Conservation (phyloP, 2,113 vertebrate species). For the Poeciliopsis retropinna region DNA sequence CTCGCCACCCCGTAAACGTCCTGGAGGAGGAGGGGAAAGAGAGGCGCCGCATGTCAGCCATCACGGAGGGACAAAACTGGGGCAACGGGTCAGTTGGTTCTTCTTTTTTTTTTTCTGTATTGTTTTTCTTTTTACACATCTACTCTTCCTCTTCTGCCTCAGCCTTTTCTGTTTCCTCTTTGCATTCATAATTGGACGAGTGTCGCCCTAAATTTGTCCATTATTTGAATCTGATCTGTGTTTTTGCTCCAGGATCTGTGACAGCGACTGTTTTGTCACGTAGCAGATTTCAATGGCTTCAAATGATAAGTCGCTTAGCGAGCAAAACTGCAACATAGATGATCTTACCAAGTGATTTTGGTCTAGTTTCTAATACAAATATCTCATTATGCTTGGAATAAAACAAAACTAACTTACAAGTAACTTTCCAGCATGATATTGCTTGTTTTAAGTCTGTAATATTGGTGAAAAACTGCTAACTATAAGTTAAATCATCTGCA, state of each 20-base stretch:
- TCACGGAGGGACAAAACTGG: neutral
- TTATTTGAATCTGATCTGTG: neutral
- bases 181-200: neutral
- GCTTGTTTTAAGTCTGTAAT: no score
- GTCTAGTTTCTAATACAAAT: no score
- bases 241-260: neutral
- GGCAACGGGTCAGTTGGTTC: neutral
- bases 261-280: neutral
- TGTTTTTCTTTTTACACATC: conserved; percentile 5
- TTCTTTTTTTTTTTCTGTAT: neutral
- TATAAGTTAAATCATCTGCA: no score
- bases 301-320: neutral
- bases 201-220: no score
- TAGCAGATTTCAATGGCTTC: neutral
- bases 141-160: conserved; percentile 22
- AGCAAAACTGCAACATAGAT: neutral
- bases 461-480: no score
- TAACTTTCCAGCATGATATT: no score
- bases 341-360: no score
- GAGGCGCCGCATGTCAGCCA: neutral
- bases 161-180: conserved; percentile 20
- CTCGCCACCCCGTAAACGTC: conserved; percentile 52
- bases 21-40: conserved; percentile 35
- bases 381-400: no score
- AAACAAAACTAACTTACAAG: no score